Evolutionary conservation across 1,140 invertebrate genomes (phyloP).

Genomic region (Sitobion miscanthi): DNA sequence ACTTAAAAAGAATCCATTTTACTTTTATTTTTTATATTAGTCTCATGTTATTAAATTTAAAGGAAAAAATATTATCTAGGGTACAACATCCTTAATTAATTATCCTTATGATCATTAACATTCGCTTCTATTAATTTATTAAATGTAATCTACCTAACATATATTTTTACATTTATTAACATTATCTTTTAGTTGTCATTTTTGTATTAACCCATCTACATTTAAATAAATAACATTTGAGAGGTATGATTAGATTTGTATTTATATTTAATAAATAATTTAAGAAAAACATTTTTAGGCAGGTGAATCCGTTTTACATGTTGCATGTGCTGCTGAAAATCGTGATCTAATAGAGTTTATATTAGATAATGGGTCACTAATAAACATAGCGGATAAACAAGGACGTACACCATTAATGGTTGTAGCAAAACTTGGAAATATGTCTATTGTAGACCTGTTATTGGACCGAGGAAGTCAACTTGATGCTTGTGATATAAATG

Average conservation of each 20-base stretch:
- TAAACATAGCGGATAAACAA: constrained; percentile 68
- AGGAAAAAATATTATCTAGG: not conserved
- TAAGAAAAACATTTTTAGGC: constrained; percentile 55
- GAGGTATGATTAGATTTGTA: not conserved
- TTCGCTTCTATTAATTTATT: not conserved
- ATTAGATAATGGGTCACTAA: constrained; percentile 66
- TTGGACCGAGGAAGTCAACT: constrained; percentile 61
- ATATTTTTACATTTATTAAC: not conserved
- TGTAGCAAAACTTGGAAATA: constrained; percentile 65
- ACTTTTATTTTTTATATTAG: not conserved
- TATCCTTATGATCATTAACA: not conserved
- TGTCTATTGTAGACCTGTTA: constrained; percentile 60
- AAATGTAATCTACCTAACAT: not conserved
- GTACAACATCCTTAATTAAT: not conserved
- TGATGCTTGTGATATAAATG: constrained; percentile 61
- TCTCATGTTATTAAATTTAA: not conserved
- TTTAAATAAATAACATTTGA: constrained; percentile 2
- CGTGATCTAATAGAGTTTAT: constrained; percentile 67
- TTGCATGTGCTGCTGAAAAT: constrained; percentile 60
- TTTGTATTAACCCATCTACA: not conserved
- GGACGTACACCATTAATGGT: constrained; percentile 68
- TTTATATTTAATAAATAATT: not conserved
- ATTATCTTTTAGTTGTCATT: not conserved
- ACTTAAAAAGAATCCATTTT: not conserved
- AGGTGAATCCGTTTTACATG: constrained; percentile 60